phyloP scores from a whole-genome alignment of 2,888 invertebrate genomes.

The Oligia strigilis region DNA sequence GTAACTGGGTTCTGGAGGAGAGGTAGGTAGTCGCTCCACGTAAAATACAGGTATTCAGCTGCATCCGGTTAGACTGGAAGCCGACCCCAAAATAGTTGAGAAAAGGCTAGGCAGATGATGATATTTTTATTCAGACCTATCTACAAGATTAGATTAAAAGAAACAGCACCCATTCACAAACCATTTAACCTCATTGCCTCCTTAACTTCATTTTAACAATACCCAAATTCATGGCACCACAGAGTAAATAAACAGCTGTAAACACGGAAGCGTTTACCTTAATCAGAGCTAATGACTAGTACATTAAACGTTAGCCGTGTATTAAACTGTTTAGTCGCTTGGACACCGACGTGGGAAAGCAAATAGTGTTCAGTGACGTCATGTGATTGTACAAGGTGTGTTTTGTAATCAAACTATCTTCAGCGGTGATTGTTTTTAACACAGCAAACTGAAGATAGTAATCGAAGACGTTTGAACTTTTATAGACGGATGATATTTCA shows the following conservation, averaged over 20 bases:
- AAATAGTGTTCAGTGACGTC: conserved; percentile 67
- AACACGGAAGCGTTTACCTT: conserved; percentile 51
- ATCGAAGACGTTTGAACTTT: not conserved
- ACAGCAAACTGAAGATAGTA: conserved; percentile 2
- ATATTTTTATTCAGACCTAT: not conserved
- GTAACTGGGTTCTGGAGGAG: too few species aligned
- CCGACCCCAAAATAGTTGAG: too few species aligned
- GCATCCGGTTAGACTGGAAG: too few species aligned
- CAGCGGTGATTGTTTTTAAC: conserved; percentile 22
- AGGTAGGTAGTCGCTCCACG: too few species aligned
- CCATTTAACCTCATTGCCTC: conserved; percentile 43
- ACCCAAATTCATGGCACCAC: conserved; percentile 40
- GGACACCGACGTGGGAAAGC: conserved; percentile 73
- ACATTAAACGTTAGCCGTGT: conserved; percentile 77
- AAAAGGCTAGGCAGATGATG: too few species aligned
- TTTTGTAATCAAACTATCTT: conserved; percentile 36
- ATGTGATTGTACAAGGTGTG: conserved; percentile 41
- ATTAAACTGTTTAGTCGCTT: conserved; percentile 70
- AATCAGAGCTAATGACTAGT: conserved; percentile 74
- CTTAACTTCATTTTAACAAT: conserved; percentile 42
- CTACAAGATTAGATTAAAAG: conserved; percentile 1
- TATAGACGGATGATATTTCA: not conserved
- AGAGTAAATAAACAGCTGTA: conserved; percentile 56
- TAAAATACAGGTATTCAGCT: too few species aligned
- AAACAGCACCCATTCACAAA: conserved; percentile 18